phyloP scores from a whole-genome alignment of 1,140 invertebrate genomes.

The Drosophila santomea region DNA sequence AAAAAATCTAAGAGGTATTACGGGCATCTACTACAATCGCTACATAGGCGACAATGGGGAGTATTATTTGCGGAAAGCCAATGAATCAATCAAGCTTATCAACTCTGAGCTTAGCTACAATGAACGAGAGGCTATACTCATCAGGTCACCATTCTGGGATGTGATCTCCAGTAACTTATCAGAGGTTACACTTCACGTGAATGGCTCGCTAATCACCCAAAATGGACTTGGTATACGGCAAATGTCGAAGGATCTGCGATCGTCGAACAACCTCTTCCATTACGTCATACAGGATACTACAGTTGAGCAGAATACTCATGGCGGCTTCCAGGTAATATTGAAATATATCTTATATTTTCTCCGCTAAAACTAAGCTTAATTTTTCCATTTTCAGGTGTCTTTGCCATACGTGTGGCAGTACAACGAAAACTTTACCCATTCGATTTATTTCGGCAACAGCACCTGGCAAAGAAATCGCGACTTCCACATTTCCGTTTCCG shows the following conservation, averaged over 20 bases:
- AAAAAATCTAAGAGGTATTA: constrained; percentile 92
- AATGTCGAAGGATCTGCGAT: constrained; percentile 94
- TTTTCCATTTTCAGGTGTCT: constrained; percentile 88
- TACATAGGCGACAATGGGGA: constrained; percentile 93
- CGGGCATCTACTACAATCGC: constrained; percentile 95
- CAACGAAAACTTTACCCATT: constrained; percentile 97
- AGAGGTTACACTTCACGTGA: constrained; percentile 94
- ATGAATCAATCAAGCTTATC: constrained; percentile 93
- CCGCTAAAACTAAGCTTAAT: neutral
- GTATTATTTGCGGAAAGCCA: constrained; percentile 93
- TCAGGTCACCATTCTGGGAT: constrained; percentile 94
- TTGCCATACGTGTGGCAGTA: constrained; percentile 98
- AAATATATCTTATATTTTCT: neutral
- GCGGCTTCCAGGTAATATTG: constrained; percentile 89
- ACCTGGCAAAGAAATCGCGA: constrained; percentile 94
- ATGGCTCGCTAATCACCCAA: constrained; percentile 92
- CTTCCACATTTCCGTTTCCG: constrained; percentile 93
- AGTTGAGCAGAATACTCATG: constrained; percentile 92
- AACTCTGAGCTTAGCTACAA: constrained; percentile 93
- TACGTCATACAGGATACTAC: constrained; percentile 95
- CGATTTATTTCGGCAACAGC: constrained; percentile 93
- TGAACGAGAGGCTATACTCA: constrained; percentile 90
- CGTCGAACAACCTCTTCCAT: constrained; percentile 97
- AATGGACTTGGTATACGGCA: constrained; percentile 94
- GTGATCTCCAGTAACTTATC: constrained; percentile 92